Base-by-base conservation (phyloP, 2,888 invertebrate species). In the Trachelus tabidus region DNA sequence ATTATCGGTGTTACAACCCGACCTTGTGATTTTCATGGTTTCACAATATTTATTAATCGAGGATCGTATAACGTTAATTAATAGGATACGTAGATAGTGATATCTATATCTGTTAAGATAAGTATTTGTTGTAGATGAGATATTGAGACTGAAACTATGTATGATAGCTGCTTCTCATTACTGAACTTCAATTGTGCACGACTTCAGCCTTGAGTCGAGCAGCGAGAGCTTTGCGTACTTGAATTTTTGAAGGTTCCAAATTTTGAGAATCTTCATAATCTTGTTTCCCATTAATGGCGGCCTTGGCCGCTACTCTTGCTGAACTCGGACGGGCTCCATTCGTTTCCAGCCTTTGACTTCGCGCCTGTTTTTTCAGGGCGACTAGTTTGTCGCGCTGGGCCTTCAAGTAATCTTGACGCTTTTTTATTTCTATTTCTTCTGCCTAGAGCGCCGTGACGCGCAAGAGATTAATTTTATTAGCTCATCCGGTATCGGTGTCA, bases 301-400 rank as follows among this genome's bases (percentile, higher is more conserved):
- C 90, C 69, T 90, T 90, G 0, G 91, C 90, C 34, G 89, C 86
- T 30, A 86, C 85, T 79, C 88, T 86, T 33, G 91, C 88, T 4
- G 90, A 91, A 79, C 90, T 90, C 6, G 92, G 91, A 12, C 92
- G 90, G 85, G 91, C 92, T 12, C 79, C 76, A 76, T 95, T 95
- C 23, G 94, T 94, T 68, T 94, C 94, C 11, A 98, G 92, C 89
- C 96, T 95, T 84, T 96, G 95, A 88, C 96, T 96, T 33, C 98
- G 94, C 34, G 96, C 97, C 89, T 96, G 95, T 88, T 96, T 97
- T 92, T 98, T 99, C 88, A 98, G 92, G 33, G 96, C 96, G 73
- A 98, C 93, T 76, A 99, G 93, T 89, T 98, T 97, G 91, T 98
- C 98, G 34, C 98, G 94, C 90, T 98, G 98, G 80, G 96, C 95